phyloP scores from a whole-genome alignment of 2,888 invertebrate genomes.

The Hydropsyche betteni region DNA sequence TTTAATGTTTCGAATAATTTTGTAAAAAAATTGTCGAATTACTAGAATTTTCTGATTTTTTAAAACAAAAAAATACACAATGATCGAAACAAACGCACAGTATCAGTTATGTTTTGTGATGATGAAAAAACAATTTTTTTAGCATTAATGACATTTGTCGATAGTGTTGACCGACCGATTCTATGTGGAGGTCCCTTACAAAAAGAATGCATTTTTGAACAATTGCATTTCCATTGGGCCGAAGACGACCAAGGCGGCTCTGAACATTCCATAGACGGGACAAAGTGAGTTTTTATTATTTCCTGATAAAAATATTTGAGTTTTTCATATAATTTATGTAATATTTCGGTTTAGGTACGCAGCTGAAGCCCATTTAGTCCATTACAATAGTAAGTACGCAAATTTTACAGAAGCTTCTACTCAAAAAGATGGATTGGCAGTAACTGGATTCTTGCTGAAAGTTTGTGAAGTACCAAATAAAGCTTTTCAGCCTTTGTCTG shows the following conservation, averaged over 20 bases:
- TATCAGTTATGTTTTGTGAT: no score
- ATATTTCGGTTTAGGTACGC: conserved; percentile 64
- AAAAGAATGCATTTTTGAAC: conserved; percentile 75
- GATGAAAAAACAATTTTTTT: conserved; percentile 53
- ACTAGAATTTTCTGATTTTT: no score
- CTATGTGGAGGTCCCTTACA: conserved; percentile 72
- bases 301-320: no score
- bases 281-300: conserved; percentile 62
- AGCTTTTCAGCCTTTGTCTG: conserved; percentile 68
- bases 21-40: no score
- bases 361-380: conserved; percentile 82
- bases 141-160: conserved; percentile 71
- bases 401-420: conserved; percentile 71
- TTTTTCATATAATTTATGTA: no score
- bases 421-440: conserved; percentile 75
- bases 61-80: no score
- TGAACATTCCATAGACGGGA: conserved; percentile 81
- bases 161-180: conserved; percentile 66
- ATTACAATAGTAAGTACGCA: conserved; percentile 76
- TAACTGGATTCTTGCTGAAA: conserved; percentile 74
- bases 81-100: no score
- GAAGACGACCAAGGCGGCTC: conserved; percentile 79
- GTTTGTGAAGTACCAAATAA: conserved; percentile 69
- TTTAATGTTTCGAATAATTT: no score
- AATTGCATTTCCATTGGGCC: conserved; percentile 86